Evolutionary conservation across 1,140 invertebrate species (phyloP).

Genomic region (Cydia fagiglandana): DNA sequence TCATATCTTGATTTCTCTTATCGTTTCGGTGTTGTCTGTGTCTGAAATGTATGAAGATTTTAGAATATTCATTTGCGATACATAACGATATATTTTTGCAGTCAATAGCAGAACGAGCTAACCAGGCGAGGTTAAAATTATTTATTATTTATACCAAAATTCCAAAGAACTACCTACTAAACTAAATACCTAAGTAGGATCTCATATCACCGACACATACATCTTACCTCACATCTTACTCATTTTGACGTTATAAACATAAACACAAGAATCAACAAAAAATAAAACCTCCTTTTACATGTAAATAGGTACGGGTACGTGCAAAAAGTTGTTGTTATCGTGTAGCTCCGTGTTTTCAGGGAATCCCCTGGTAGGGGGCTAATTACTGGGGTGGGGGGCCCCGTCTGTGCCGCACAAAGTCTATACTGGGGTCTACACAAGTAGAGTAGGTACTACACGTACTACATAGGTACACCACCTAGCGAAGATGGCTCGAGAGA

Average conservation of each 20-base stretch:
- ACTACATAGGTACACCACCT: background rate
- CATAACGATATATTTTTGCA: too few species aligned
- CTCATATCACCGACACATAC: too few species aligned
- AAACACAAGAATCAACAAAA: background rate
- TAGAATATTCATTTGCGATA: background rate
- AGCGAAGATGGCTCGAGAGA: too few species aligned
- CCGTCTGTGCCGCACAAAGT: constrained; percentile 33
- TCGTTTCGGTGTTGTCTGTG: background rate
- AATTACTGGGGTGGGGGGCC: constrained; percentile 45
- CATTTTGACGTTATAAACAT: background rate
- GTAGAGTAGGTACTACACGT: background rate
- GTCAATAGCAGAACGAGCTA: too few species aligned
- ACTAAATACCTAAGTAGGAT: too few species aligned
- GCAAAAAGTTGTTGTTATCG: constrained; percentile 46
- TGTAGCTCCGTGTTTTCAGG: constrained; percentile 44
- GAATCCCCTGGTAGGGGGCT: constrained; percentile 40
- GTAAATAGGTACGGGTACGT: constrained; percentile 32
- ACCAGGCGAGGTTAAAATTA: too few species aligned
- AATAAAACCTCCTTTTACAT: constrained; percentile 9
- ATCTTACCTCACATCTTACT: too few species aligned
- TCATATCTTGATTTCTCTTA: background rate
- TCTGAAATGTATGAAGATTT: background rate
- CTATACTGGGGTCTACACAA: background rate
- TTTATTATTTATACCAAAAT: too few species aligned
- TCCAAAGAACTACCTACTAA: too few species aligned